Evolutionary conservation across 2,888 invertebrate species (phyloP), one percentile per base, ranked within the genome.

Genomic region (Tenthredo distinguenda): DNA sequence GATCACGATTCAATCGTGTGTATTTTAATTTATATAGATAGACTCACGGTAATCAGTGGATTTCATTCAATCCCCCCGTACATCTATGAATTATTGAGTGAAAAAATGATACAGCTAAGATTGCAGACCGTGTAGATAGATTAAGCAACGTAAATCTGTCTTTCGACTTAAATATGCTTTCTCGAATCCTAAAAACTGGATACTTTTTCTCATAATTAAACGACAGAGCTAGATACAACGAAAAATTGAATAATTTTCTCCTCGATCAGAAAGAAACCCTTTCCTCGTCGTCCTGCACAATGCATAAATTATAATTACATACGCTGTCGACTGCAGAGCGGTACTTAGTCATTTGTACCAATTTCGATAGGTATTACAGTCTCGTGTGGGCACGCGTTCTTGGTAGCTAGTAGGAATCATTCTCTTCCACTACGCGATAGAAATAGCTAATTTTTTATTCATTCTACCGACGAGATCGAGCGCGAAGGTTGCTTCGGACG

Each of bases 371-470:
- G 34, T 15, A 12, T 34, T 18, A 31, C 18, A 43, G n/a, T 50
- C 6, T 21, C 2, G 43, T n/a, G 1, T 26, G 9, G 37, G 77
- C 77, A 55, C 77, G 77, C 34, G 77, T 77, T 55, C 18, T n/a
- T 7, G n/a, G 34, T 21, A 62, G 47, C 47, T 47, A 3, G 12
- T 47, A 47, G 4, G 76, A 50, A 50, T 31, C 12, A 31, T 47
- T 31, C 15, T 31, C 9, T 47, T 18, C 37, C 34, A 77, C 55
- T 77, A 77, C 55, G 55, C 50, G 77, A 77, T 55, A n/a, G 7
- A 50, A 77, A 77, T 77, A 31, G 0, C n/a, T 18, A 77, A 77
- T 47, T 21, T 40, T 74, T 37, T 7, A 71, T 62, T 62, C 15
- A 68, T 68, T 68, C 31, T 15, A 68, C 34, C 68, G 31, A 74